A percentile compares a stretch with the other conserved stretches of the same genome.
Conservation (phyloP, 2,113 vertebrate genomes). For the Cinclus cinclus region DNA sequence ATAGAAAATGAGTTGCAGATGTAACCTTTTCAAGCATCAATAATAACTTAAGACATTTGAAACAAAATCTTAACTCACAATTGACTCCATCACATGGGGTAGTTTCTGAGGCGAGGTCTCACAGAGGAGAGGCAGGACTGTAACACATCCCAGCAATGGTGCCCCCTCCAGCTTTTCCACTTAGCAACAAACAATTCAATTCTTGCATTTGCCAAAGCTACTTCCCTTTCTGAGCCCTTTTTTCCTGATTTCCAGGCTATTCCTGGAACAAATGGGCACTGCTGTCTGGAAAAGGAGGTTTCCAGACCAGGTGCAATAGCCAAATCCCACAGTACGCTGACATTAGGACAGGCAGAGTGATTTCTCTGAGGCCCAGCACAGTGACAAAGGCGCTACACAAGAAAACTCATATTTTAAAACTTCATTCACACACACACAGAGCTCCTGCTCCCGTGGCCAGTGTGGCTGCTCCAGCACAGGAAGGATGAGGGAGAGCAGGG, state of each 20-base stretch:
- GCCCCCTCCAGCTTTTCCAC: slow-evolving; percentile 1
- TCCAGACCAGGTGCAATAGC: background rate
- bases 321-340: background rate
- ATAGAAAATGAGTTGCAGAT: slow-evolving; percentile 66
- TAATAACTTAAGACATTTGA: slow-evolving; percentile 56
- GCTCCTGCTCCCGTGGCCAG: background rate
- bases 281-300: background rate
- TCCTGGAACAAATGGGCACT: background rate
- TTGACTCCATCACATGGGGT: background rate
- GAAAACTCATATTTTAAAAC: background rate
- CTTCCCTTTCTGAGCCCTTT: background rate
- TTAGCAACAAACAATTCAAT: background rate
- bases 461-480: background rate
- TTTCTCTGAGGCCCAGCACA: background rate
- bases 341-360: background rate
- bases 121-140: background rate
- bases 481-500: background rate
- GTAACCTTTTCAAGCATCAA: slow-evolving; percentile 64
- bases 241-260: background rate
- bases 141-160: background rate
- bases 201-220: background rate
- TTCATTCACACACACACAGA: background rate
- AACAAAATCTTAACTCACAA: slow-evolving; percentile 24
- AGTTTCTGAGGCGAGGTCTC: background rate
- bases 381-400: background rate